Conservation (phyloP, 2,797 vertebrate genomes). For the Sylvilagus floridanus region DNA sequence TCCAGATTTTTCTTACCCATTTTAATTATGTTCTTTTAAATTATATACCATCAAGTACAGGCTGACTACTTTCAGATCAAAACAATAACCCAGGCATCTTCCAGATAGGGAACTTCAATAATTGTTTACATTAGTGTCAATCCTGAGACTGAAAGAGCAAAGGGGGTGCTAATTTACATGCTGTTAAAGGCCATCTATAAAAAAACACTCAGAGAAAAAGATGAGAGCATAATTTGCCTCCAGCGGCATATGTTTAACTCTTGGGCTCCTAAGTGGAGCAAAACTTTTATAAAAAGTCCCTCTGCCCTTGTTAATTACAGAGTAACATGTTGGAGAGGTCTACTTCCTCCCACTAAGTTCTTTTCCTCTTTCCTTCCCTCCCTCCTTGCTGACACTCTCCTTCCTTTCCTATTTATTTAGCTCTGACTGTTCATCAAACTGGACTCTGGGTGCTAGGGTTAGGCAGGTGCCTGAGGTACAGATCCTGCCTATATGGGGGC, state of each 20-base stretch:
- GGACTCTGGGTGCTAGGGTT: not conserved
- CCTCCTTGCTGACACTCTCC: fast-evolving
- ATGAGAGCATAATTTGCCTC: not conserved
- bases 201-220: constrained; percentile 60
- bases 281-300: constrained; percentile 32
- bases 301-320: constrained; percentile 34
- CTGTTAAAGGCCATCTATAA: constrained; percentile 65
- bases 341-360: not conserved
- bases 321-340: not conserved
- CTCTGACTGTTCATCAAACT: not conserved
- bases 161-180: constrained; percentile 50
- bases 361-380: not conserved
- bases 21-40: constrained; percentile 80
- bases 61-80: constrained; percentile 71
- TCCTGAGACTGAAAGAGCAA: constrained; percentile 20
- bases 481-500: not conserved
- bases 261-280: not conserved
- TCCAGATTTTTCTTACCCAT: constrained; percentile 78
- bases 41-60: constrained; percentile 61
- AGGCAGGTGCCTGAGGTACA: not conserved
- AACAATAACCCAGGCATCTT: constrained; percentile 66
- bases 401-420: not conserved
- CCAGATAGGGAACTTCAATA: not conserved
- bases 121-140: constrained; percentile 61
- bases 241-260: constrained; percentile 49